These are phyloP conservation scores for Aspidiotus rigidus DNA, from an alignment of 2,888 invertebrate genomes.

Conservation along the genomic window DNA sequence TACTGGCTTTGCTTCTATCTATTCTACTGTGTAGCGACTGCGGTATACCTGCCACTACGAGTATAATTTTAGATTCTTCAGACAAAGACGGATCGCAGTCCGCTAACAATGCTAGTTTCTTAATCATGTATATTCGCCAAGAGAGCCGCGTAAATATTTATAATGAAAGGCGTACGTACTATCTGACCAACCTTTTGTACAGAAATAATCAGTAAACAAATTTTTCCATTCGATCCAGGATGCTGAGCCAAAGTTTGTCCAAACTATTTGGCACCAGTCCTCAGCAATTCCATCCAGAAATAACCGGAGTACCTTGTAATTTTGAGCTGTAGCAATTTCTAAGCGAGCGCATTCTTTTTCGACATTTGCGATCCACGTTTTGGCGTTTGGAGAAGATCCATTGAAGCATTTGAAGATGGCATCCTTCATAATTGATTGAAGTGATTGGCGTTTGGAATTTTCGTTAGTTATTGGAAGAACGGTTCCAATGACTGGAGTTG, in stretches of 20 bases:
- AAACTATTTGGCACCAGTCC: conserved; percentile 4
- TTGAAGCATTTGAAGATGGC: conserved; percentile 5
- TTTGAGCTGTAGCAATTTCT: neutral
- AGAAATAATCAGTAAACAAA: conserved; percentile 5
- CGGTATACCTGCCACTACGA: conserved; percentile 3
- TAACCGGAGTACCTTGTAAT: neutral
- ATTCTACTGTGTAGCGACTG: neutral
- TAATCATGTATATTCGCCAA: conserved; percentile 12
- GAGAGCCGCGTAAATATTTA: conserved; percentile 7
- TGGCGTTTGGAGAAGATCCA: conserved; percentile 5
- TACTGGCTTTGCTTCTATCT: conserved; percentile 1
- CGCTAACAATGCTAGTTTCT: conserved; percentile 7
- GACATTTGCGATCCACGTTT: conserved; percentile 10
- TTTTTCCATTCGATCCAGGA: conserved; percentile 4
- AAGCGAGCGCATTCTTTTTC: conserved; percentile 7
- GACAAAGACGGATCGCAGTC: conserved; percentile 2
- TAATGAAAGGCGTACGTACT: conserved; percentile 7
- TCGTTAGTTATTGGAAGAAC: neutral
- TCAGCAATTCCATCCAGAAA: conserved; percentile 11
- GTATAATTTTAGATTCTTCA: neutral
- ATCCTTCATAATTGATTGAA: conserved; percentile 13
- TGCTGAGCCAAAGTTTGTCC: neutral
- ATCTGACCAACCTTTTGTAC: conserved; percentile 12
- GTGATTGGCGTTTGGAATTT: neutral
- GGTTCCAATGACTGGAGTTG: neutral